phyloP scores from a whole-genome alignment of 2,888 invertebrate species.

The Tolmerus cingulatus region DNA sequence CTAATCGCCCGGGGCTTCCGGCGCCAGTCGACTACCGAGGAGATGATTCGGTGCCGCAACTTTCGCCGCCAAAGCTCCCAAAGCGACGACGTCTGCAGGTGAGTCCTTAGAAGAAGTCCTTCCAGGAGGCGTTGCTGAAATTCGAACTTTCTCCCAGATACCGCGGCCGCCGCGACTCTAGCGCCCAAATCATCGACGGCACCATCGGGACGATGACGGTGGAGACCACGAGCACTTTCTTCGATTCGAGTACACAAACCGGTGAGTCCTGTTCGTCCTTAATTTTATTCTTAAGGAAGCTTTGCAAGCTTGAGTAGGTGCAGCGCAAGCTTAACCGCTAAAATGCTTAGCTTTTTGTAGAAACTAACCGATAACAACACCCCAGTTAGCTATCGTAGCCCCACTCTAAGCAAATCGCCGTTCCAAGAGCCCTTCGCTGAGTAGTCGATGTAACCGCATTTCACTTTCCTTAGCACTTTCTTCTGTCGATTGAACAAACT shows the following conservation, averaged over 20 bases:
- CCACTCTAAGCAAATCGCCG: not conserved
- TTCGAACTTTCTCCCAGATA: conserved; percentile 53
- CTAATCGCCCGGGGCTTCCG: conserved; percentile 89
- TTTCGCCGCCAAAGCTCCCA: conserved; percentile 91
- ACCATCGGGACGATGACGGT: conserved; percentile 93
- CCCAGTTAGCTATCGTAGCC: not conserved
- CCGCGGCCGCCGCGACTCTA: conserved; percentile 72
- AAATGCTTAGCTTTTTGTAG: not conserved
- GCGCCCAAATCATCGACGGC: conserved; percentile 90
- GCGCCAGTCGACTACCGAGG: conserved; percentile 89
- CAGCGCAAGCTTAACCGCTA: not conserved
- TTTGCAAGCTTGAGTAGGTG: not conserved
- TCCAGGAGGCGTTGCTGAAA: not conserved
- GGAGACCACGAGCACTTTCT: conserved; percentile 90
- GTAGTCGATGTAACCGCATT: not conserved
- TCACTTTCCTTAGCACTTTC: not conserved
- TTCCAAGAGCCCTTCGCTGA: not conserved
- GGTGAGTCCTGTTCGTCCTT: conserved; percentile 70
- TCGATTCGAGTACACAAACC: conserved; percentile 91
- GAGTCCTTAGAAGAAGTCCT: conserved; percentile 50
- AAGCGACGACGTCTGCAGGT: conserved; percentile 80
- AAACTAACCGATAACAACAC: not conserved
- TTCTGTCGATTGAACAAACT: not conserved
- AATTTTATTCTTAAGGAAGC: not conserved
- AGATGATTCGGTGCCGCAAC: conserved; percentile 90